These are phyloP conservation scores for Drosophila baimaii DNA, from an alignment of 1,140 invertebrate genomes.

Conservation along the genomic window DNA sequence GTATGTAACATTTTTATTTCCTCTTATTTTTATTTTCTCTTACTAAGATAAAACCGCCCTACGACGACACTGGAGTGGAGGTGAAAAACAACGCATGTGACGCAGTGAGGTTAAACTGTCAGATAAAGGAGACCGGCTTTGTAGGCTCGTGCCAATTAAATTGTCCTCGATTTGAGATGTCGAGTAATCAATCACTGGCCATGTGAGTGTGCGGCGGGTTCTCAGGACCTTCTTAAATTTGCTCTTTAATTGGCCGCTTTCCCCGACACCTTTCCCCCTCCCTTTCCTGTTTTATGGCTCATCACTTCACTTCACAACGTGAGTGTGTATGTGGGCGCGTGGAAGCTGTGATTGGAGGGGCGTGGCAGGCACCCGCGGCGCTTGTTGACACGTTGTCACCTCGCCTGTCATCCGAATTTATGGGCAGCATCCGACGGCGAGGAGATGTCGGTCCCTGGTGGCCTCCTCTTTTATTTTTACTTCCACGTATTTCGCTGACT, in stretches of 20 bases:
- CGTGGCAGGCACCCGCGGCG: slow-evolving; percentile 62
- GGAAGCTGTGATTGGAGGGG: slow-evolving; percentile 20
- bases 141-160: slow-evolving; percentile 12
- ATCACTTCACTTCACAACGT: slow-evolving; percentile 6
- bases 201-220: background rate
- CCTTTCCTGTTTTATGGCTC: slow-evolving; percentile 16
- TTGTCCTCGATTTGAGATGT: background rate
- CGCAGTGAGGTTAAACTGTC: slow-evolving; percentile 11
- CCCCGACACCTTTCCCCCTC: slow-evolving; percentile 16
- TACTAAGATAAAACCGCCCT: background rate
- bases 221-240: slow-evolving; percentile 41
- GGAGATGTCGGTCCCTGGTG: slow-evolving; percentile 10
- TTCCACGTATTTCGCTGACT: slow-evolving; percentile 23
- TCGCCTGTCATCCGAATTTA: slow-evolving; percentile 77
- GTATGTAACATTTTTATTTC: too few species aligned
- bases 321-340: slow-evolving; percentile 1
- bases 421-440: slow-evolving; percentile 43
- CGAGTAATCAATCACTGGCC: slow-evolving; percentile 60
- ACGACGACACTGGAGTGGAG: background rate
- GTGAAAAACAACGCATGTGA: slow-evolving; percentile 1
- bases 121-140: slow-evolving; percentile 6
- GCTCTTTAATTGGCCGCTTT: slow-evolving; percentile 57
- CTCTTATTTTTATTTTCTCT: too few species aligned
- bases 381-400: slow-evolving; percentile 81
- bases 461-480: slow-evolving; percentile 24